Base-by-base conservation (phyloP, 2,888 invertebrate genomes). In the Aporophyla nigra region DNA sequence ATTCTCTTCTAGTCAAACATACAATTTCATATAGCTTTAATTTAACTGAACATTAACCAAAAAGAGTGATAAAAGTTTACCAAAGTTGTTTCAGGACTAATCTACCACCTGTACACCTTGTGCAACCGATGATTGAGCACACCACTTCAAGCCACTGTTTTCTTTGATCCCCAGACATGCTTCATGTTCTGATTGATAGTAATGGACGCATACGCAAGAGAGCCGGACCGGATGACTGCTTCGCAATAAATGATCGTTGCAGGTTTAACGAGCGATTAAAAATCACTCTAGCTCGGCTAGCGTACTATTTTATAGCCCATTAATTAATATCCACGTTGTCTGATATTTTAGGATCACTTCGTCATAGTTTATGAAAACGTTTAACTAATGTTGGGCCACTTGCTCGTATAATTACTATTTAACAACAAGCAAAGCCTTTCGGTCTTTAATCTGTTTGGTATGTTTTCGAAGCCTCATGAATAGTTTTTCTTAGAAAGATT, bases 251-350 rank as follows among this genome's bases (percentile, higher is more conserved):
- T 90, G 82, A 82, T 78, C 82, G 85, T 76, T 82, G 86, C 81
- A 87, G 78, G 82, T 91, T 92, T 93, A 90, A 92, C 89, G 91
- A 88, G 81, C 92, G 90, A 92, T 92, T 92, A 91, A 92, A 92
- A 90, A 90, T 91, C 92, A 90, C 92, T 92, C 89, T 83, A 86
- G 86, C 82, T 82, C 78, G 82, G 84, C 86, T 87, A 89, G 86
- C 86, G 87, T 85, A 89, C 86, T 90, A 90, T 92, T 93, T 93
- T 92, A 93, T 91, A 84, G 87, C 78, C 88, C 88, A 92, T 90
- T 89, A 92, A 92, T 92, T 91, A 91, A 91, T 88, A 86, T 87
- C 62, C 72, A 86, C 82, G 85, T 83, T 88, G 86, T 87, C 83
- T 78, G 74, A 85, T 90, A 87, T 90, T 89, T 89, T 84, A 84